A percentile compares a stretch with the other conserved stretches of the same genome.
These are phyloP conservation scores for Macroramphosus scolopax DNA, from an alignment of 2,797 vertebrate genomes.

Conservation along the genomic window DNA sequence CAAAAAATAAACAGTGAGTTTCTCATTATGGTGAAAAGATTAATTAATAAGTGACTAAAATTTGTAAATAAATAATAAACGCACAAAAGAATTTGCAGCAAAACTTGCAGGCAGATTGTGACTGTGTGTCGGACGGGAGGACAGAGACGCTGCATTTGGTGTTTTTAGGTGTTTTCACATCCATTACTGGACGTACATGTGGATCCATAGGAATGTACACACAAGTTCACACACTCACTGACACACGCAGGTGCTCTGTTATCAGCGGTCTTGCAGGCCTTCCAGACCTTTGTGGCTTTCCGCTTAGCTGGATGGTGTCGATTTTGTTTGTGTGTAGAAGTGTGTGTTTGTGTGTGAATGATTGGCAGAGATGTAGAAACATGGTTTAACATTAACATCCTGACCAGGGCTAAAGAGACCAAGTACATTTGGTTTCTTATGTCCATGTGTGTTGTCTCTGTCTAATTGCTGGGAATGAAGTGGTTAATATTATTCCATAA, in stretches of 20 bases:
- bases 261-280: conserved; percentile 69
- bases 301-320: conserved; percentile 61
- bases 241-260: conserved; percentile 51
- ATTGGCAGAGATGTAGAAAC: conserved; percentile 53
- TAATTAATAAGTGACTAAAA: no score
- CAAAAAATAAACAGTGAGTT: no score
- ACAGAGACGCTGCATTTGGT: background rate
- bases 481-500: no score
- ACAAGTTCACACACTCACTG: conserved; percentile 18
- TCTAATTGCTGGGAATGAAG: no score
- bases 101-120: background rate
- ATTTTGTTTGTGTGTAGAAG: conserved; percentile 22
- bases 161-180: conserved; percentile 26
- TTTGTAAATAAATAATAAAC: no score
- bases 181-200: conserved; percentile 25
- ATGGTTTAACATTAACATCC: conserved; percentile 50
- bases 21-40: no score
- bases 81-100: no score
- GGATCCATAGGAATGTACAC: conserved; percentile 50
- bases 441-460: conserved; percentile 29
- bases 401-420: conserved; percentile 18
- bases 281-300: conserved; percentile 60
- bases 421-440: conserved; percentile 37
- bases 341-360: conserved; percentile 14
- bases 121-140: conserved; percentile 5